Evolutionary conservation across 2,888 invertebrate species (phyloP), one percentile per base, ranked within the genome.

Genomic region (Lochmaea crataegi): DNA sequence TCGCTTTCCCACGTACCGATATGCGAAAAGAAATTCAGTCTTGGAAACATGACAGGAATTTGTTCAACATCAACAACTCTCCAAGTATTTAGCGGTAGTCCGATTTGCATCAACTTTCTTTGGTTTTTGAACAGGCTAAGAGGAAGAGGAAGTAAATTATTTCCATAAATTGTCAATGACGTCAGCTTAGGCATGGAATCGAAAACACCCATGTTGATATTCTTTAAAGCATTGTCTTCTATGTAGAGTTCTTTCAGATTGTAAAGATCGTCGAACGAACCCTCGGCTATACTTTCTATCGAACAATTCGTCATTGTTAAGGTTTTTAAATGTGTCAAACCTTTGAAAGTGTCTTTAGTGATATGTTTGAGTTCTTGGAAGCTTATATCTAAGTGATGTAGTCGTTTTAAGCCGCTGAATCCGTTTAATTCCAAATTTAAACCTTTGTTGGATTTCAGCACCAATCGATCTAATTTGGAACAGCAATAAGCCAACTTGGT

Each of bases 1-100:
- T 16, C 18, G 6, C 16, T 63, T 16, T 42, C 41, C 61, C 61
- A 63, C 18, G 1, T 63, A 11, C 67, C 64, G 26, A 71, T 68
- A 32, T 68, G 60, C 10, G 74, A 68, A n/a, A 71, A 65, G 38
- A 71, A 71, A 61, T 68, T 51, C 10, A 74, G 57, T 26, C 65
- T 53, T 1, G 74, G 74, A 48, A 74, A 74, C 53, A 64, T 65
- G 2, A 0, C 26, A 11, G 71, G 71, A 2, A 74, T 41, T 18
- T 57, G 51, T 45, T 71, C 65, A 38, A 74, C 41, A 48, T 71
- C 65, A 9, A 74, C 14, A 5, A 57, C 48, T 26, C 38, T 56
- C 74, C 74, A 74, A 14, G 74, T 71, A 42, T 71, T 67, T 2
- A 71, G 32, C 14, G 74, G 74, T 18, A 74, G 48, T 2, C 74